These are phyloP conservation scores for Lathronympha strigana DNA, from an alignment of 2,888 invertebrate genomes.

Conservation along the genomic window DNA sequence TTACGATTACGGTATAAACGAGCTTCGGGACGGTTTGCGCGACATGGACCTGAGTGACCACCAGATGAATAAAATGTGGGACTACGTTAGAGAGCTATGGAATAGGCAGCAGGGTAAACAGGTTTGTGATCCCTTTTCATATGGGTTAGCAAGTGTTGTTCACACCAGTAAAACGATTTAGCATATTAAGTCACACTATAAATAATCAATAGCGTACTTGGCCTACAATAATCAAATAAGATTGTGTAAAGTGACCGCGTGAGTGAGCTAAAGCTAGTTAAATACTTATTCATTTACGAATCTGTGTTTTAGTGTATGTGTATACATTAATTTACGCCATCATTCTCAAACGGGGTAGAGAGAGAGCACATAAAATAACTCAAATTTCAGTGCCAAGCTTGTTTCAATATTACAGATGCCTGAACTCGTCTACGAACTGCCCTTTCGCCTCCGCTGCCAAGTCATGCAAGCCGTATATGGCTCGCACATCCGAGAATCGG, in stretches of 20 bases:
- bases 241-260: no score
- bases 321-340: no score
- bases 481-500: conserved; percentile 74
- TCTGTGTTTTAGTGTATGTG: no score
- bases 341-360: no score
- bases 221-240: no score
- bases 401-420: conserved; percentile 62
- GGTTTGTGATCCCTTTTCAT: conserved; percentile 54
- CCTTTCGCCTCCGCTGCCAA: conserved; percentile 75
- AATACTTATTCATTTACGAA: no score
- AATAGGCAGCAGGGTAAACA: conserved; percentile 79
- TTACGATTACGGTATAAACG: conserved; percentile 80
- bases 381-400: no score
- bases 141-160: neutral
- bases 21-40: conserved; percentile 76
- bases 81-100: conserved; percentile 81
- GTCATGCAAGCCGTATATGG: conserved; percentile 81
- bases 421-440: conserved; percentile 65
- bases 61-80: conserved; percentile 82
- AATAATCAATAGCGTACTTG: no score
- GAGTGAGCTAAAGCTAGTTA: no score
- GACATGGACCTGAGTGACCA: conserved; percentile 78
- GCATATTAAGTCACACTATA: no score
- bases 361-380: no score
- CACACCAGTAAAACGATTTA: no score